phyloP scores from a whole-genome alignment of 1,140 invertebrate genomes.

The Diorhabda carinulata region DNA sequence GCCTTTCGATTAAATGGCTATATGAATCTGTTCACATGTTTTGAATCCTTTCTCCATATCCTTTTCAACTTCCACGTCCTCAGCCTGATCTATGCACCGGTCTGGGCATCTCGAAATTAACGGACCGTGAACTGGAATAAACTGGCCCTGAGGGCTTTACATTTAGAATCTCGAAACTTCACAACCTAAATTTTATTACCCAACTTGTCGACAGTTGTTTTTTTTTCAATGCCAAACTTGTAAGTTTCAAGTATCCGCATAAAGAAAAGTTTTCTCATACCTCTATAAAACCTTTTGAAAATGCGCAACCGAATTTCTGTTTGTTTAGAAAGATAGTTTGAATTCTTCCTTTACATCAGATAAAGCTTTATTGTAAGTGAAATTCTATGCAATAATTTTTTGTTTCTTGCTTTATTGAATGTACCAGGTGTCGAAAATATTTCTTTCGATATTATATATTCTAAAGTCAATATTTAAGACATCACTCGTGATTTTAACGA shows the following conservation, averaged over 20 bases:
- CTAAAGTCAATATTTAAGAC: too few species aligned
- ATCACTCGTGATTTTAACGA: too few species aligned
- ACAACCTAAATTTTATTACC: conserved; percentile 2
- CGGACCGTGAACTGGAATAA: neutral
- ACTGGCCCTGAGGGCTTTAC: neutral
- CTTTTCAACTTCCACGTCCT: neutral
- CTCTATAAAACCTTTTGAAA: neutral
- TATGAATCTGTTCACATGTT: neutral
- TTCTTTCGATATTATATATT: too few species aligned
- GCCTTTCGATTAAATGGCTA: too few species aligned
- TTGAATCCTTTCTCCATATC: conserved; percentile 2
- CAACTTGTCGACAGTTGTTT: conserved; percentile 2
- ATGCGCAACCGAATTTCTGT: neutral
- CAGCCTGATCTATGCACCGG: neutral
- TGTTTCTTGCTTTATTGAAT: too few species aligned
- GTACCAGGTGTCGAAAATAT: too few species aligned
- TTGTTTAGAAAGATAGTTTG: neutral
- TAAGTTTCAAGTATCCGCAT: neutral
- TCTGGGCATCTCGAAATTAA: neutral
- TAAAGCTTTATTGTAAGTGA: too few species aligned
- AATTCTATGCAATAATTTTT: too few species aligned
- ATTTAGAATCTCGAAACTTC: conserved; percentile 2
- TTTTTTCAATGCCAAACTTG: neutral
- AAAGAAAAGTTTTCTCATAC: conserved; percentile 1
- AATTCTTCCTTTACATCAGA: neutral